A percentile compares a stretch with the other conserved stretches of the same genome.
These are phyloP conservation scores for Norana najaformis DNA, from an alignment of 2,888 invertebrate species.

Conservation along the genomic window DNA sequence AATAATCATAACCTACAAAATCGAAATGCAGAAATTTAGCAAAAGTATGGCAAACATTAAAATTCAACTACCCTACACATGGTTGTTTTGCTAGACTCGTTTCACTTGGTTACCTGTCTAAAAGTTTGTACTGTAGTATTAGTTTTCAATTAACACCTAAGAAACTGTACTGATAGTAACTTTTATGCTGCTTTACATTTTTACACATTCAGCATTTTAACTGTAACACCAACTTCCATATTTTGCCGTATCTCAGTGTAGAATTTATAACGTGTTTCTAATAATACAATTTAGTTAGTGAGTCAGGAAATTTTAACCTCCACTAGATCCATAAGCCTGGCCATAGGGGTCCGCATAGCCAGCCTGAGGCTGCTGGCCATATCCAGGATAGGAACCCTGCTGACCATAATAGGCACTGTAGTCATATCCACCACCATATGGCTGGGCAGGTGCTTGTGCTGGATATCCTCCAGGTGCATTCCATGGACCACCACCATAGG, in stretches of 20 bases:
- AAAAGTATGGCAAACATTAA: not conserved
- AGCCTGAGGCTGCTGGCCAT: not conserved
- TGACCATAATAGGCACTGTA: conserved; percentile 25
- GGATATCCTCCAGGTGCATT: conserved; percentile 17
- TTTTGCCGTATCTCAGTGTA: not conserved
- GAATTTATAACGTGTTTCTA: not conserved
- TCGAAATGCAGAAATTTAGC: not conserved
- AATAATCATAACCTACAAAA: conserved; percentile 24
- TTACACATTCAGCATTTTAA: not conserved
- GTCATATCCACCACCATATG: conserved; percentile 14
- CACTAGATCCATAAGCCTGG: conserved; percentile 7
- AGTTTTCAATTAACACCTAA: not conserved
- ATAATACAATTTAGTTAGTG: not conserved
- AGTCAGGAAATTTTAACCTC: conserved; percentile 8
- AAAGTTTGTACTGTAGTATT: not conserved
- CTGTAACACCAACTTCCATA: not conserved
- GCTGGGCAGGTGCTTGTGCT: not conserved
- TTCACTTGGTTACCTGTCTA: not conserved
- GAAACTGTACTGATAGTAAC: not conserved
- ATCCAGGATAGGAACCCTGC: conserved; percentile 9
- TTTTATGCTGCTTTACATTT: not conserved
- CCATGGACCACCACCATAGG: conserved; percentile 22
- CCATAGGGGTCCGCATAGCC: conserved; percentile 3
- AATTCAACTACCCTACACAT: not conserved
- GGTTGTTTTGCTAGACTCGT: not conserved